A percentile compares a stretch with the other conserved stretches of the same genome.
Evolutionary conservation across 2,797 vertebrate species (phyloP).

Genomic region (Benthosema pterotum): DNA sequence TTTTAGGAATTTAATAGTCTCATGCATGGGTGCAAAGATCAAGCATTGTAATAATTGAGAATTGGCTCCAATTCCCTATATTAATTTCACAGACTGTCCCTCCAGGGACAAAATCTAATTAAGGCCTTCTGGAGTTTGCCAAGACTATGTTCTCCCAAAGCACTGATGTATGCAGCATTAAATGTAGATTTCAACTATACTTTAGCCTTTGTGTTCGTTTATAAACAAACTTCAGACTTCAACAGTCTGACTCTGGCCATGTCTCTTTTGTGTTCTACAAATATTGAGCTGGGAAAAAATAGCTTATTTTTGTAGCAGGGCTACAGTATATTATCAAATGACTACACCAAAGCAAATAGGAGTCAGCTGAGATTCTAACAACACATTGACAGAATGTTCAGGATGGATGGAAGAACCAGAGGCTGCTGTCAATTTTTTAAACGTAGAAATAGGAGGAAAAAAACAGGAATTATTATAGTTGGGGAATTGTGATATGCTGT

Average conservation of each 20-base stretch:
- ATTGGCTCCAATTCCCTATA: conserved; percentile 43
- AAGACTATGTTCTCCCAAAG: conserved; percentile 42
- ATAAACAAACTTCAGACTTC: neutral
- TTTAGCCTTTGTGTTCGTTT: conserved; percentile 14
- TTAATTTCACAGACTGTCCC: conserved; percentile 52
- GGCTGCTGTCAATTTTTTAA: no score
- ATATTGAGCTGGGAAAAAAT: no score
- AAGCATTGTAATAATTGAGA: conserved; percentile 47
- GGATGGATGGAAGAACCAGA: no score
- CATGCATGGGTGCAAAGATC: conserved; percentile 54
- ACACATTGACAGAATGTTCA: no score
- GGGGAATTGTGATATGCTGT: no score
- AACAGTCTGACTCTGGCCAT: neutral
- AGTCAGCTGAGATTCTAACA: no score
- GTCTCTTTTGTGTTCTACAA: no score
- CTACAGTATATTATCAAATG: no score
- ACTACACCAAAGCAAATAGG: no score
- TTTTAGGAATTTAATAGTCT: conserved; percentile 33
- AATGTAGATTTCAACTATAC: conserved; percentile 25
- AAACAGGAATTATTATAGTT: no score
- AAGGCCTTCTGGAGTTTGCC: conserved; percentile 55
- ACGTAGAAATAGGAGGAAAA: no score
- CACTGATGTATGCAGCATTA: conserved; percentile 40
- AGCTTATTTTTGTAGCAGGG: no score
- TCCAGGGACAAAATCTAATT: conserved; percentile 66